phyloP scores from a whole-genome alignment of 1,140 invertebrate genomes.

The Formica selysi region DNA sequence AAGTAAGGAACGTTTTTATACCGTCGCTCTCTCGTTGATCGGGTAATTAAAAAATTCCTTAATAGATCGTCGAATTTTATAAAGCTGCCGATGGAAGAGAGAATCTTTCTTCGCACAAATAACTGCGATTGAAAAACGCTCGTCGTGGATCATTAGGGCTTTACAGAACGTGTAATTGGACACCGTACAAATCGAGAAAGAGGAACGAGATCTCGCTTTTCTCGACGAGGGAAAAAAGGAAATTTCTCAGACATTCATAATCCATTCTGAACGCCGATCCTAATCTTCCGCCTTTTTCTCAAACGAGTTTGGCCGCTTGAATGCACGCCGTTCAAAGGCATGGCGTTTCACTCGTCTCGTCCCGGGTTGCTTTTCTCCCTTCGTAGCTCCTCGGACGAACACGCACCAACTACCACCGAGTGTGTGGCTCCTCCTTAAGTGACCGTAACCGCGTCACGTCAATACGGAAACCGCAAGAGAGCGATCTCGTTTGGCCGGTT shows the following conservation, averaged over 20 bases:
- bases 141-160: neutral
- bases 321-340: conserved; percentile 65
- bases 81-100: neutral
- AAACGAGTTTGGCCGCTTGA: conserved; percentile 51
- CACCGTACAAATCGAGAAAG: conserved; percentile 27
- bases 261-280: conserved; percentile 69
- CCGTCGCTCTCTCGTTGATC: neutral
- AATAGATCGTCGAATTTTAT: conserved; percentile 21
- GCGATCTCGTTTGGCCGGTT: conserved; percentile 27
- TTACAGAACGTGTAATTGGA: conserved; percentile 7
- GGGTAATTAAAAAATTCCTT: conserved; percentile 44
- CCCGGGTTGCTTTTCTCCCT: neutral
- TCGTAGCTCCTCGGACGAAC: neutral
- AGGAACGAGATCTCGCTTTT: neutral
- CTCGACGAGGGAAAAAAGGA: neutral
- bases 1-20: neutral
- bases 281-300: conserved; percentile 70
- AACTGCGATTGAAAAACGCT: neutral
- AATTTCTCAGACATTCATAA: conserved; percentile 68
- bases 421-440: conserved; percentile 45
- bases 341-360: neutral
- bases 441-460: conserved; percentile 50
- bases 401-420: conserved; percentile 11
- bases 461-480: conserved; percentile 40
- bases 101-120: neutral